Conservation (phyloP, 2,888 invertebrate genomes). For the Scaptomyza cyrtandrae region DNA sequence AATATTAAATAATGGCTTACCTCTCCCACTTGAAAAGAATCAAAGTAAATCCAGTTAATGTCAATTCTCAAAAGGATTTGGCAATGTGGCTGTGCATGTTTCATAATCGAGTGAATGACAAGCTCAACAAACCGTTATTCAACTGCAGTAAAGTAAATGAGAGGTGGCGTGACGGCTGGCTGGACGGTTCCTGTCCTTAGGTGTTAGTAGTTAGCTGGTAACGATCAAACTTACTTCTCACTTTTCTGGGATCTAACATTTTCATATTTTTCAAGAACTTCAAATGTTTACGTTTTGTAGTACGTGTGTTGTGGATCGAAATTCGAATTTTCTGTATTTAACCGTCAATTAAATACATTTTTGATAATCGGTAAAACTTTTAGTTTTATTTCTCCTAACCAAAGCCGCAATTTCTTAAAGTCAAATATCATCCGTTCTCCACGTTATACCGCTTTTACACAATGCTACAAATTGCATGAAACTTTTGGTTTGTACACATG, state of each 20-base stretch:
- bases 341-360: neutral
- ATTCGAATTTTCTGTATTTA: neutral
- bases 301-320: neutral
- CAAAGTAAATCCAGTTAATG: constrained; percentile 89
- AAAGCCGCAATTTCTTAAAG: no score
- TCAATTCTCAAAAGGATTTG: constrained; percentile 88
- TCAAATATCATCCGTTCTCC: no score
- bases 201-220: neutral
- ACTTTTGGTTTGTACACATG: no score
- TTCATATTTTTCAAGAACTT: no score
- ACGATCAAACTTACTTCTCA: no score
- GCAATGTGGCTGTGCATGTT: constrained; percentile 96
- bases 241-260: neutral
- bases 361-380: neutral
- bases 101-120: constrained; percentile 96
- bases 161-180: constrained; percentile 98
- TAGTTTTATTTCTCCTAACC: no score
- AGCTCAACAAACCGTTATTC: constrained; percentile 94
- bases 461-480: no score
- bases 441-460: no score
- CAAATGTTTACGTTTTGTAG: neutral
- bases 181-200: constrained; percentile 96
- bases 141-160: constrained; percentile 96
- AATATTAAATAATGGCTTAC: neutral
- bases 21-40: constrained; percentile 85